phyloP scores from a whole-genome alignment of 2,113 vertebrate genomes.

The Aegithalos caudatus region DNA sequence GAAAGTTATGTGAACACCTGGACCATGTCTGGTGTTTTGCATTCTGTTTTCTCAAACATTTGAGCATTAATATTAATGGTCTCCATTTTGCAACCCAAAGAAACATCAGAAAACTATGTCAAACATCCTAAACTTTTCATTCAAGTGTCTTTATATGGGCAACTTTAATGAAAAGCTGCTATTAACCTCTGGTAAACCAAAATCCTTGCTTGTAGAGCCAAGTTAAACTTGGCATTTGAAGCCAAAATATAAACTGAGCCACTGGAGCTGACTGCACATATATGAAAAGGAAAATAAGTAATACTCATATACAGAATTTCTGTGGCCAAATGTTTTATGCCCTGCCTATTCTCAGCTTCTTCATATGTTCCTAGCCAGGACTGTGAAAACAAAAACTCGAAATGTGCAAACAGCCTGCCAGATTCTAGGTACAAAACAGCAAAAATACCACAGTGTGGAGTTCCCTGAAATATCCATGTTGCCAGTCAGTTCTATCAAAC shows the following conservation, averaged over 20 bases:
- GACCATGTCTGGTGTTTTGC: neutral
- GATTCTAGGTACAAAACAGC: neutral
- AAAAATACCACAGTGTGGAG: neutral
- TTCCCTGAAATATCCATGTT: neutral
- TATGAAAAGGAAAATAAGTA: conserved; percentile 37
- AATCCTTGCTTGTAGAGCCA: conserved; percentile 29
- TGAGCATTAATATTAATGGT: neutral
- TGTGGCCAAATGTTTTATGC: conserved; percentile 7
- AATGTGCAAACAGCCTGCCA: neutral
- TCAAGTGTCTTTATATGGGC: conserved; percentile 6
- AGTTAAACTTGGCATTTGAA: conserved; percentile 24
- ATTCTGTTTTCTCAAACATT: neutral
- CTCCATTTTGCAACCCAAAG: neutral
- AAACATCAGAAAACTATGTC: neutral
- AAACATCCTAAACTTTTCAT: conserved; percentile 1
- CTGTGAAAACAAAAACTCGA: neutral
- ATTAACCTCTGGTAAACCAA: conserved; percentile 44
- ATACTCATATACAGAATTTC: neutral
- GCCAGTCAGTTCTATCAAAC: neutral
- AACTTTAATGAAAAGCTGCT: conserved; percentile 26
- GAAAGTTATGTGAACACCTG: neutral
- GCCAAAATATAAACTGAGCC: conserved; percentile 8
- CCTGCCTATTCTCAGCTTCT: neutral
- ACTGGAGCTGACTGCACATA: conserved; percentile 36
- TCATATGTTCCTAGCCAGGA: neutral